phyloP scores from a whole-genome alignment of 2,113 vertebrate species.

The Mixornis gularis region DNA sequence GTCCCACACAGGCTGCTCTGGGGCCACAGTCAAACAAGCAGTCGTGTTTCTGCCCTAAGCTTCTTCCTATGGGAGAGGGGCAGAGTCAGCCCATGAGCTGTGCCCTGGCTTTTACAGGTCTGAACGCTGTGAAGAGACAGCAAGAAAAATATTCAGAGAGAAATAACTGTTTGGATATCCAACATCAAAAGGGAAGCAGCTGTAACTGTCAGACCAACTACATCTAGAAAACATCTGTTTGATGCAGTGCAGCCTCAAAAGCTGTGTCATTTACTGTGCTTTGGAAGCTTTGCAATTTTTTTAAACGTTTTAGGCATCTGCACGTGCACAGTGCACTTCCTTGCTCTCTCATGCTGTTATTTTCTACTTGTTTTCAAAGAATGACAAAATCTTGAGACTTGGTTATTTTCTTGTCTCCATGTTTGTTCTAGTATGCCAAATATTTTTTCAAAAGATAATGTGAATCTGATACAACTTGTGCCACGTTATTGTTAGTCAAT shows the following conservation, averaged over 20 bases:
- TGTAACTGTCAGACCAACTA: not conserved
- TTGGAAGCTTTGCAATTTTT: not conserved
- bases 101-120: not conserved
- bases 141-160: not conserved
- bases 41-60: not conserved
- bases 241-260: not conserved
- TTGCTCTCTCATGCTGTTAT: not conserved
- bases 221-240: not conserved
- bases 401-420: not conserved
- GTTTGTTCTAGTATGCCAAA: not conserved
- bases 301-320: not conserved
- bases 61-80: not conserved
- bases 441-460: not conserved
- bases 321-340: not conserved
- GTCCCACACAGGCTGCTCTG: not conserved
- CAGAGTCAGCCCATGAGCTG: not conserved
- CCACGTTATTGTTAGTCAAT: not conserved
- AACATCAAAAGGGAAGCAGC: not conserved
- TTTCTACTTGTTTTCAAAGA: slow-evolving; percentile 27
- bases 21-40: not conserved
- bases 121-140: not conserved
- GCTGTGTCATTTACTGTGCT: not conserved
- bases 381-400: not conserved
- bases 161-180: not conserved
- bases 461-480: not conserved